Evolutionary conservation across 1,140 invertebrate genomes (phyloP).

Genomic region (Cotesia typhae): DNA sequence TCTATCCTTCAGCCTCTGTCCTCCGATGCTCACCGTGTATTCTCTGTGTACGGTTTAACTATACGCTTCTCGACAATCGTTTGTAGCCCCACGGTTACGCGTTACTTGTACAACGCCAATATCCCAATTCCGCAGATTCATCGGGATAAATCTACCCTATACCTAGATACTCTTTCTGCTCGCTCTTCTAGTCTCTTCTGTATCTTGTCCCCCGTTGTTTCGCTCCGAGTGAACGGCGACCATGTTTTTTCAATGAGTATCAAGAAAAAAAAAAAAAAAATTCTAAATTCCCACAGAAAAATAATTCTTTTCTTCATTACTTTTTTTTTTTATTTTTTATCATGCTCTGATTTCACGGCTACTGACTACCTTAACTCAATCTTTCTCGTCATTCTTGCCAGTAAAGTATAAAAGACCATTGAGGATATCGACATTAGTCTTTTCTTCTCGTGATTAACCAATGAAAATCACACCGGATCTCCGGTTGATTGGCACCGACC

Average conservation of each 20-base stretch:
- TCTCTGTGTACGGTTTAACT: constrained; percentile 18
- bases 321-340: background rate
- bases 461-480: constrained; percentile 47
- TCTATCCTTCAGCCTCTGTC: background rate
- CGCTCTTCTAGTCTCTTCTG: background rate
- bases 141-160: constrained; percentile 12
- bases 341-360: constrained; percentile 29
- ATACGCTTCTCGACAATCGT: constrained; percentile 19
- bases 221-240: no score
- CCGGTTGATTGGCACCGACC: constrained; percentile 36
- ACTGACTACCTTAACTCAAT: background rate
- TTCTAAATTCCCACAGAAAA: constrained; percentile 9
- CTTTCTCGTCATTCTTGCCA: constrained; percentile 32
- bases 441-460: constrained; percentile 23
- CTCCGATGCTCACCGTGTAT: background rate
- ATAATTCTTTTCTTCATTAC: no score
- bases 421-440: constrained; percentile 3
- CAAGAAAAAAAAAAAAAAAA: background rate
- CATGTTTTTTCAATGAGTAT: constrained; percentile 2
- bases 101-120: constrained; percentile 10
- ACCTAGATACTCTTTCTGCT: background rate
- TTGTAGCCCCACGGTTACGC: constrained; percentile 22
- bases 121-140: constrained; percentile 16
- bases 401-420: constrained; percentile 24
- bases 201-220: no score